A percentile compares a stretch with the other conserved stretches of the same genome.
These are phyloP conservation scores for Heliothis subflexa DNA, from an alignment of 1,140 invertebrate species.

Conservation along the genomic window DNA sequence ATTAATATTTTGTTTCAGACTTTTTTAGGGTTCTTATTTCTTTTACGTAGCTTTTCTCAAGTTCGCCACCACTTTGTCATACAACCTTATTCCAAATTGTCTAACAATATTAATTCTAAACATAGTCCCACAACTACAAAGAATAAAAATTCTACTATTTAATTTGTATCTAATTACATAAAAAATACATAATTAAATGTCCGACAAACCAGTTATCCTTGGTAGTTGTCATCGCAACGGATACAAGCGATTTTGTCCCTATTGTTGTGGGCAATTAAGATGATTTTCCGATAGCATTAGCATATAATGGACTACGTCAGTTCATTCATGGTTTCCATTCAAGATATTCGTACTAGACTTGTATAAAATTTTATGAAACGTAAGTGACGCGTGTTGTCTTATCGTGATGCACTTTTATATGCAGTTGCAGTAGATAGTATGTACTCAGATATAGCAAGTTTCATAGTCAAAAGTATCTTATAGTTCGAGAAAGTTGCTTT, in stretches of 20 bases:
- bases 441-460: no score
- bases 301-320: conserved; percentile 68
- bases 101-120: not conserved
- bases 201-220: conserved; percentile 38
- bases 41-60: not conserved
- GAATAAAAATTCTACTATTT: conserved; percentile 12
- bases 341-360: conserved; percentile 22
- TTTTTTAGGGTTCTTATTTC: not conserved
- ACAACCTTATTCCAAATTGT: not conserved
- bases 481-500: no score
- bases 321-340: conserved; percentile 68
- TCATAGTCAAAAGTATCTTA: no score
- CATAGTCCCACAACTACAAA: not conserved
- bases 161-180: conserved; percentile 8
- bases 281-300: conserved; percentile 71
- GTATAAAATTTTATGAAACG: not conserved
- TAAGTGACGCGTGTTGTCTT: conserved; percentile 8
- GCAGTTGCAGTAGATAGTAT: no score
- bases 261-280: conserved; percentile 68
- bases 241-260: conserved; percentile 67
- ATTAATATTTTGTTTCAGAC: not conserved
- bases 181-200: conserved; percentile 43
- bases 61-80: not conserved
- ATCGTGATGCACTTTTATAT: no score
- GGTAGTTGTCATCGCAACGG: conserved; percentile 54